phyloP scores from a whole-genome alignment of 2,888 invertebrate species.

The Polydrusus cervinus region DNA sequence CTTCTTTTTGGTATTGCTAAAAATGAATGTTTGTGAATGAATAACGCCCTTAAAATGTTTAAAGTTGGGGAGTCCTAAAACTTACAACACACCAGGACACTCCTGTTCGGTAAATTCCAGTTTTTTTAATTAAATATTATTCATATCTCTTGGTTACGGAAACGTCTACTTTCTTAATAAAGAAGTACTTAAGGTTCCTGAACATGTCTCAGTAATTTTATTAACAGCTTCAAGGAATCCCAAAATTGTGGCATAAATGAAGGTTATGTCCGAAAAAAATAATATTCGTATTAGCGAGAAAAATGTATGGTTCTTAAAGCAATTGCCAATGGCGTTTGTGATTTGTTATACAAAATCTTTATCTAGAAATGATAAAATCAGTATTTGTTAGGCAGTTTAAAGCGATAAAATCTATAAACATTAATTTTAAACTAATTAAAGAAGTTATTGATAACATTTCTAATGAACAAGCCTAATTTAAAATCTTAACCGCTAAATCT shows the following conservation, averaged over 20 bases:
- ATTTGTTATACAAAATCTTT: too few relatives aligned
- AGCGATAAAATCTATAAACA: too few relatives aligned
- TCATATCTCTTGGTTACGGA: neutral
- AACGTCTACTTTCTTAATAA: neutral
- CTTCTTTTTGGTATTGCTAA: neutral
- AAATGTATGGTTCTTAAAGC: neutral
- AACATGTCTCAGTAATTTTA: slow-evolving; percentile 21
- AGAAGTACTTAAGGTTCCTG: neutral
- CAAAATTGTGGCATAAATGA: neutral
- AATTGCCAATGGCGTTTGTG: too few relatives aligned
- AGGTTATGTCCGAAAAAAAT: slow-evolving; percentile 2
- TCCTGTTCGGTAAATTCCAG: too few relatives aligned
- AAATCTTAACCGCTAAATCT: slow-evolving; percentile 29
- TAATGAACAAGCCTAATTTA: slow-evolving; percentile 14
- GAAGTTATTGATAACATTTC: neutral
- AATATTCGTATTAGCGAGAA: neutral
- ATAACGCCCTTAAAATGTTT: neutral
- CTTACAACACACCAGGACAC: too few relatives aligned
- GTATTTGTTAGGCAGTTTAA: too few relatives aligned
- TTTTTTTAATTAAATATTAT: too few relatives aligned
- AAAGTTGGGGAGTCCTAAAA: too few relatives aligned
- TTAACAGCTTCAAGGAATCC: slow-evolving; percentile 17
- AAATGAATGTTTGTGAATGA: neutral
- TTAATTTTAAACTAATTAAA: too few relatives aligned
- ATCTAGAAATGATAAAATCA: too few relatives aligned